Evolutionary conservation across 2,888 invertebrate species (phyloP), one percentile per base, ranked within the genome.

Genomic region (Caenorhabditis sulstoni): DNA sequence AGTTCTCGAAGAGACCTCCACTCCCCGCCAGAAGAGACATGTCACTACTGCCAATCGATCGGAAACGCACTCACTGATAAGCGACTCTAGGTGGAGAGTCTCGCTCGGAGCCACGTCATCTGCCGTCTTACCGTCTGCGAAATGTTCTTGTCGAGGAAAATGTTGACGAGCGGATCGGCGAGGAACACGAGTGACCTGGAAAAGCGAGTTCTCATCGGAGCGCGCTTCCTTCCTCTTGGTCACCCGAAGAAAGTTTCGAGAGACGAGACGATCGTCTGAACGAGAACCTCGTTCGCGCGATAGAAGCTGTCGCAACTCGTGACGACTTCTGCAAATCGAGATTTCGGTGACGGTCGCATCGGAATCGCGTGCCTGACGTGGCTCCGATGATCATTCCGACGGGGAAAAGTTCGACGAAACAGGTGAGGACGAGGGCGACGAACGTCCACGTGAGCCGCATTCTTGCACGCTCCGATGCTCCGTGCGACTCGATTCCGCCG

Each of bases 381-480:
- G 44, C 53, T 47, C 61, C 70, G 45, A 70, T 61, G 8, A 70
- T 0, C 16, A 70, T 45, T 61, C 53, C 70, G 16, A 61, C 44
- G 1, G 70, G 70, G 5, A 70, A 61, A 0, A 70, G 23, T 23
- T 70, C 70, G 12, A 70, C 41, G 53, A 70, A 39, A 47, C 61
- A 55, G 35, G 61, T 23, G 29, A 70, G 16, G 11, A 70, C 23
- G 20, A 70, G 23, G 35, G 61, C 61, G 22, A 70, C 35, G n/a
- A 70, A 70, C n/a, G 70, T 61, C 55, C 61, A 70, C 5, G 70
- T 61, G 11, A 70, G 55, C 11, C 70, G 70, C 39, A 70, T 23
- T 2, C 70, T 44, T 1, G 61, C 70, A 22, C 70, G 70, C 16
- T 7, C 29, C 3, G 37, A 53, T 14, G 61, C 58, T 29, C 47